phyloP scores from a whole-genome alignment of 2,113 vertebrate genomes.

The Scopus umbretta region DNA sequence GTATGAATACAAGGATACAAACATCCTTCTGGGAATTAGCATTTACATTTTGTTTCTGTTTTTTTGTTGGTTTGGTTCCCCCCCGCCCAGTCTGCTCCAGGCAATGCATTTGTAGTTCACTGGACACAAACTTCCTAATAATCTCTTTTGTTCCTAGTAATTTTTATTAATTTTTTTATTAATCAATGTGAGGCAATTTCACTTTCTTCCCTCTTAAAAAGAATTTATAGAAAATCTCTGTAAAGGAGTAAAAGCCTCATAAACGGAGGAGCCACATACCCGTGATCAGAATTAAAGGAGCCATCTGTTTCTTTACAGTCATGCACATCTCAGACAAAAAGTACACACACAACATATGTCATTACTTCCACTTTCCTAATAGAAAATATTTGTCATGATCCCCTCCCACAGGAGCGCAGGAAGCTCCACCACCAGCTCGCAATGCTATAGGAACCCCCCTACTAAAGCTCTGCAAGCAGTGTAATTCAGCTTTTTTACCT shows the following conservation, averaged over 20 bases:
- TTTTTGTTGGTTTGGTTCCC: too few species aligned
- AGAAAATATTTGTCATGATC: slow-evolving; percentile 39
- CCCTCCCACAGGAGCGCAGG: not conserved
- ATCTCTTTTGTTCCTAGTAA: not conserved
- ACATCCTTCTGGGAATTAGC: not conserved
- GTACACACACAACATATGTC: slow-evolving; percentile 39
- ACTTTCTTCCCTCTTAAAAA: not conserved
- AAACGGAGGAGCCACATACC: not conserved
- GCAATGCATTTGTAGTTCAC: not conserved
- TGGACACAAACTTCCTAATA: not conserved
- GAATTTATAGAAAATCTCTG: not conserved
- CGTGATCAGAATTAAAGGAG: slow-evolving; percentile 25
- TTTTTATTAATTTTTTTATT: not conserved
- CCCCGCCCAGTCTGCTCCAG: not conserved
- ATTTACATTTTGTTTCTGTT: not conserved
- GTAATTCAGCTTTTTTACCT: not conserved
- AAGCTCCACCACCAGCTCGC: not conserved
- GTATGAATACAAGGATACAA: not conserved
- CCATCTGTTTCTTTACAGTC: slow-evolving; percentile 60
- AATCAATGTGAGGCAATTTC: not conserved
- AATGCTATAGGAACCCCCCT: not conserved
- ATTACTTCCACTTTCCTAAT: slow-evolving; percentile 39
- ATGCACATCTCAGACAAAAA: slow-evolving; percentile 42
- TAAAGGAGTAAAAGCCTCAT: not conserved
- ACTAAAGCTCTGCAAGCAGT: not conserved